Base-by-base conservation (phyloP, 2,113 vertebrate species). In the Heterocephalus glaber region DNA sequence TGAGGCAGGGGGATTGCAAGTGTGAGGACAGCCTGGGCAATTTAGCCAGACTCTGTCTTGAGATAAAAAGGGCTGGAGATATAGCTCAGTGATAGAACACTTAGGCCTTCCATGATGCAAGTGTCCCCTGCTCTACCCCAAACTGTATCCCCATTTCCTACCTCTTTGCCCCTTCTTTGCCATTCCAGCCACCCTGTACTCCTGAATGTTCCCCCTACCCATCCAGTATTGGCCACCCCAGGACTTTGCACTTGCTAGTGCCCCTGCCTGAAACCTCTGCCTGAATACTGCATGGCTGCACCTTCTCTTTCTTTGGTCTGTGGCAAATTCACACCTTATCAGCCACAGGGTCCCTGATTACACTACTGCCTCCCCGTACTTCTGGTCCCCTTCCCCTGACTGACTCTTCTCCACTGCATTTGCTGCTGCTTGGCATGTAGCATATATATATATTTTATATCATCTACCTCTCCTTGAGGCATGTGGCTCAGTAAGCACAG, bases 101-200 rank as follows among this genome's bases (percentile, higher is more conserved):
- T 19, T 9, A 13, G 82, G 77, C 44, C 65, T 94, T 79, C 16
- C 6, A 1, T 7, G 19, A 9, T 33, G 30, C 49, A 10, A 63
- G 7, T 56, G 1, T 5, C 16, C 24, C 6, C 11, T 3, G 5
- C 8, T 19, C 2, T 0, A 9, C 30, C 60, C 33, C 44, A 38
- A 26, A 38, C 56, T 30, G 65, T 38, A 35, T 81, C 38, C 47
- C 68, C 13, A 0, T 74, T 10, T n/a, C n/a, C 16, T 19, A 24
- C 47, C 49, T 41, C 30, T 33, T 30, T 66, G 20, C 33, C 44
- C 26, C 65, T 79, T 86, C 10, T 28, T 35, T 47, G 11, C 20
- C 33, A 65, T 33, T 28, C 35, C 3, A 20, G 41, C 86, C n/a
- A 24, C 35, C 4, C 2, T 2, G 10, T 60, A 89, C 47, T 79